These are phyloP conservation scores for Eurystomus gularis DNA, from an alignment of 2,113 vertebrate species.

Conservation along the genomic window DNA sequence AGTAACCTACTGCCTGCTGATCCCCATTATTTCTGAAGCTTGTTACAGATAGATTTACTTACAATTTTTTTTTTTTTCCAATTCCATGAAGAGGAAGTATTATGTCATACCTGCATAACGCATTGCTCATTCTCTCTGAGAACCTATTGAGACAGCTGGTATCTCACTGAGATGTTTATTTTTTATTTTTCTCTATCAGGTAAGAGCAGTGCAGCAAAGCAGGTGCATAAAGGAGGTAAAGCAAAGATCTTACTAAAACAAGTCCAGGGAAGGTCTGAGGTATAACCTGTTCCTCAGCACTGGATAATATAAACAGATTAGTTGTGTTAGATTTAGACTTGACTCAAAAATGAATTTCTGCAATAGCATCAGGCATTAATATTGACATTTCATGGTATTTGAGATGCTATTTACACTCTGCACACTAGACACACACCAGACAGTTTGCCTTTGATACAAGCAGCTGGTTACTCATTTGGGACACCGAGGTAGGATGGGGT, in stretches of 20 bases:
- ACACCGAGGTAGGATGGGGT: neutral
- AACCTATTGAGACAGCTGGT: neutral
- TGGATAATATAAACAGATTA: constrained; percentile 40
- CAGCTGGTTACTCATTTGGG: neutral
- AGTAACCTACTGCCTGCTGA: constrained; percentile 50
- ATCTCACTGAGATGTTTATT: constrained; percentile 40
- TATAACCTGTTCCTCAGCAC: neutral
- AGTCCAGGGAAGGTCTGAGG: neutral
- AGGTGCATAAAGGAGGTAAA: neutral
- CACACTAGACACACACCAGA: neutral
- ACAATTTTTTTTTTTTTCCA: constrained; percentile 11
- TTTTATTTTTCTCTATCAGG: constrained; percentile 50
- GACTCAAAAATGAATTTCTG: constrained; percentile 46
- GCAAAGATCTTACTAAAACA: neutral
- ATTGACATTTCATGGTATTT: constrained; percentile 62
- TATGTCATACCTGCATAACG: neutral
- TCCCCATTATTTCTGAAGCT: constrained; percentile 45
- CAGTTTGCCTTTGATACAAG: constrained; percentile 9
- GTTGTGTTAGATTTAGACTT: constrained; percentile 29
- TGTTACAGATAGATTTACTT: constrained; percentile 53
- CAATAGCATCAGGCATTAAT: neutral
- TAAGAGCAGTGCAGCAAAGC: constrained; percentile 27
- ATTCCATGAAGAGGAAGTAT: constrained; percentile 12
- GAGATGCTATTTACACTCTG: constrained; percentile 56
- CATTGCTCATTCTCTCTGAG: neutral